These are phyloP conservation scores for Clarias laeviceps DNA, from an alignment of 2,797 vertebrate genomes.

Conservation along the genomic window DNA sequence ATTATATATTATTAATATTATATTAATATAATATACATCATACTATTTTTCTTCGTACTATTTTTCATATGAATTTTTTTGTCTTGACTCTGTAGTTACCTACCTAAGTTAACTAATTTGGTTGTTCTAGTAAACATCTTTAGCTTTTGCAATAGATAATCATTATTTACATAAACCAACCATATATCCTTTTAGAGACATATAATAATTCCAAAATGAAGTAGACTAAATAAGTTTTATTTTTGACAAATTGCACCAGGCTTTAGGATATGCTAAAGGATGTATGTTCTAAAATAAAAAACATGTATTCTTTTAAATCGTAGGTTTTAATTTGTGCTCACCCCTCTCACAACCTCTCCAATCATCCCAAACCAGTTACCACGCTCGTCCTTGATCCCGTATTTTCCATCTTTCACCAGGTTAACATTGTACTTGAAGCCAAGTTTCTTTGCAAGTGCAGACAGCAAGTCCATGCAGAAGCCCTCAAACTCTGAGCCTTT, in stretches of 20 bases:
- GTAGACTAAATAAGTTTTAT: not conserved
- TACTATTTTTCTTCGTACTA: too few relatives aligned
- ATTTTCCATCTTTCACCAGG: slow-evolving; percentile 81
- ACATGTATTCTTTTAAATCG: not conserved
- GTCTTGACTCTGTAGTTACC: too few relatives aligned
- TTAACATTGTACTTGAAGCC: slow-evolving; percentile 78
- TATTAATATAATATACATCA: too few relatives aligned
- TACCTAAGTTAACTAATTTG: not conserved
- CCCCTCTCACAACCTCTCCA: slow-evolving; percentile 81
- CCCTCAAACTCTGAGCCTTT: slow-evolving; percentile 78
- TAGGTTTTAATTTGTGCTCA: slow-evolving; percentile 57
- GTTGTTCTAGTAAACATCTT: not conserved
- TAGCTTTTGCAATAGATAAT: not conserved
- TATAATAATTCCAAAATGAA: not conserved
- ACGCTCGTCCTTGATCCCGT: slow-evolving; percentile 66
- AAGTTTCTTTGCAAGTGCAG: slow-evolving; percentile 74
- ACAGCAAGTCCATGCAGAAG: slow-evolving; percentile 83
- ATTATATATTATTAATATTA: too few relatives aligned
- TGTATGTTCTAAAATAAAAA: not conserved
- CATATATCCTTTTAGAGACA: not conserved
- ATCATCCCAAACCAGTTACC: slow-evolving; percentile 87
- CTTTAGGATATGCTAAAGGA: too few relatives aligned
- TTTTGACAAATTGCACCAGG: not conserved
- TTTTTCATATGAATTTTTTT: too few relatives aligned
- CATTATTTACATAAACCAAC: not conserved